Evolutionary conservation across 2,113 vertebrate genomes (phyloP).

Genomic region (Sapayoa aenigma): DNA sequence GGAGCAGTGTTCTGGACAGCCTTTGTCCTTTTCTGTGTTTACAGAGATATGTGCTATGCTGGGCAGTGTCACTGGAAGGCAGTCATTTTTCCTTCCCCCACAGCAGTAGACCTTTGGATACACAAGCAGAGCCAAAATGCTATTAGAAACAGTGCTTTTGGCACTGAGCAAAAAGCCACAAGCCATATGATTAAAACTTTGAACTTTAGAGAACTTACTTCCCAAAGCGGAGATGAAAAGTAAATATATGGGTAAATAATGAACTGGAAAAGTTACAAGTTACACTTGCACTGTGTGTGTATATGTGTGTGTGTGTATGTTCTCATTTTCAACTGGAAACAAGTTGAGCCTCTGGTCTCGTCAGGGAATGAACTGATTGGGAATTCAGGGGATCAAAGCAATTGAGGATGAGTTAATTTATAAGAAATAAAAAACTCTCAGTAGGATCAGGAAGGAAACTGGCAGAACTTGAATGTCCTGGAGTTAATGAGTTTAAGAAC

Average conservation of each 20-base stretch:
- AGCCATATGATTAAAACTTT: conserved; percentile 25
- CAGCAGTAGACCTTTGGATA: not conserved
- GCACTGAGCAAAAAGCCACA: not conserved
- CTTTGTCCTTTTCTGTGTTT: not conserved
- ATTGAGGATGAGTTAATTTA: conserved; percentile 4
- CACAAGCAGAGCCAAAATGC: not conserved
- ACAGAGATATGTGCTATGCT: not conserved
- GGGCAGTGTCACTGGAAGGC: not conserved
- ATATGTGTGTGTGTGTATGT: not conserved
- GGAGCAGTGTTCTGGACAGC: not conserved
- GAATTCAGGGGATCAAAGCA: conserved; percentile 43
- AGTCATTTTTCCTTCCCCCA: not conserved
- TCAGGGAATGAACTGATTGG: conserved; percentile 25
- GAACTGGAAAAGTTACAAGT: conserved; percentile 7
- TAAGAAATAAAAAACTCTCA: conserved; percentile 8
- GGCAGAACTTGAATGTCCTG: not conserved
- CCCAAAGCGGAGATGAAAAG: conserved; percentile 16
- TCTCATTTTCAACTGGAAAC: conserved; percentile 8
- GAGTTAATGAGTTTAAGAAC: conserved; percentile 36
- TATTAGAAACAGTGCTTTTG: conserved; percentile 24
- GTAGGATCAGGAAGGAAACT: conserved; percentile 7
- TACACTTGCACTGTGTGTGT: not conserved
- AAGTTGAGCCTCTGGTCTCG: conserved; percentile 29
- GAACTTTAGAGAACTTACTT: not conserved
- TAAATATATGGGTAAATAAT: conserved; percentile 50